These are phyloP conservation scores for Stenotaenia linearis DNA, from an alignment of 2,888 invertebrate genomes.

Conservation along the genomic window DNA sequence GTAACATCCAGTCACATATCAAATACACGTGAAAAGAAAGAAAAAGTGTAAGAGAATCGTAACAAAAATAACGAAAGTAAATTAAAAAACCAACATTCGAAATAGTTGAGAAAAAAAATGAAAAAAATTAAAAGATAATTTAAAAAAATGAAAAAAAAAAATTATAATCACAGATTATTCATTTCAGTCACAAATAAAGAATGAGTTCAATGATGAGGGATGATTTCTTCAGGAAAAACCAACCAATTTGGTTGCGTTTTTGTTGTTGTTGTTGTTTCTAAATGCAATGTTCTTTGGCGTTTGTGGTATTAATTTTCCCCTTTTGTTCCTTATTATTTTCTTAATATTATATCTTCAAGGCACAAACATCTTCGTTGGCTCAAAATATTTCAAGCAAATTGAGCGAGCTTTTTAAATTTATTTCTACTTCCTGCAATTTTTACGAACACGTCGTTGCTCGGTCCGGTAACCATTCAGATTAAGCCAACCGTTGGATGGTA, in stretches of 20 bases:
- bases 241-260: background rate
- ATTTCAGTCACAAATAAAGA: background rate
- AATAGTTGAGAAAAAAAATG: background rate
- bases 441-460: background rate
- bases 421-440: conserved; percentile 8
- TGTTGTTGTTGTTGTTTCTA: background rate
- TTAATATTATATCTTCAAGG: background rate
- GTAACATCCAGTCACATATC: background rate
- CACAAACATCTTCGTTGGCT: background rate
- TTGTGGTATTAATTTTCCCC: background rate
- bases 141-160: background rate
- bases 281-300: conserved; percentile 9
- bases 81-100: background rate
- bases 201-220: background rate
- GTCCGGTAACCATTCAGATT: background rate
- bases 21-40: background rate
- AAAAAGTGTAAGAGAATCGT: background rate
- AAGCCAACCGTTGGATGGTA: conserved; percentile 40
- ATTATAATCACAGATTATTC: conserved; percentile 4
- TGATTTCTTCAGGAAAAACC: background rate
- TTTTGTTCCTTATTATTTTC: background rate
- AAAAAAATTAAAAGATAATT: background rate
- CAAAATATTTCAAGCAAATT: background rate
- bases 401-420: background rate
- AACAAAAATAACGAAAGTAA: background rate